Percentiles rank a stretch among this genome's conserved stretches.
These are phyloP conservation scores for Danaus melanippus DNA, from an alignment of 1,140 invertebrate species.

Conservation along the genomic window DNA sequence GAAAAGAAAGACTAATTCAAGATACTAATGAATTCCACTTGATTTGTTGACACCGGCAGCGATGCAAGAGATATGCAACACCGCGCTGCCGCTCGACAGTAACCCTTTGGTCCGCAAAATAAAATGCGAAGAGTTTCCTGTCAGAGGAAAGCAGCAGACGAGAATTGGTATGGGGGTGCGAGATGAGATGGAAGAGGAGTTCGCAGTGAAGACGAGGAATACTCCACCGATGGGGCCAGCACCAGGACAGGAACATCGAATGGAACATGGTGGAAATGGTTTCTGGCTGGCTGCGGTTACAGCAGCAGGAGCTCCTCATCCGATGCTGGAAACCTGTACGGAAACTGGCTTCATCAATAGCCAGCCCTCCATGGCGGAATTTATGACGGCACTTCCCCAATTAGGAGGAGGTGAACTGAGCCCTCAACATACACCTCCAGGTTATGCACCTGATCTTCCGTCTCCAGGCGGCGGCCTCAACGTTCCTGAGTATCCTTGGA, in stretches of 20 bases:
- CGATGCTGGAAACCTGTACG: constrained; percentile 69
- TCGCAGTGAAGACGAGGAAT: constrained; percentile 65
- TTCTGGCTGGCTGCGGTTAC: constrained; percentile 69
- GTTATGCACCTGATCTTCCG: constrained; percentile 74
- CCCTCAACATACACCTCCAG: constrained; percentile 72
- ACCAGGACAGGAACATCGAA: constrained; percentile 49
- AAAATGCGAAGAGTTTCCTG: constrained; percentile 72
- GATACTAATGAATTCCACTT: constrained; percentile 49
- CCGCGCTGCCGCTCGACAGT: constrained; percentile 66
- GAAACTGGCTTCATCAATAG: constrained; percentile 94
- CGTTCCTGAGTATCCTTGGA: constrained; percentile 95
- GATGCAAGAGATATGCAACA: constrained; percentile 73
- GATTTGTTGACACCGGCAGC: constrained; percentile 49
- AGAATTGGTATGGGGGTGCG: constrained; percentile 65
- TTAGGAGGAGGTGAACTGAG: constrained; percentile 75
- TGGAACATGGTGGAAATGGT: constrained; percentile 63
- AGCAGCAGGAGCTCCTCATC: constrained; percentile 63
- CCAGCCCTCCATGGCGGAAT: constrained; percentile 94
- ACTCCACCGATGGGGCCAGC: constrained; percentile 59
- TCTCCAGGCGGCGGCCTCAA: constrained; percentile 80
- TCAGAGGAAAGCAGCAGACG: constrained; percentile 56
- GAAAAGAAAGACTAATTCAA: constrained; percentile 39
- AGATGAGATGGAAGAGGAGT: constrained; percentile 71
- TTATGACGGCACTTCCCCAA: constrained; percentile 87
- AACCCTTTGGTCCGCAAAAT: constrained; percentile 69